Percentiles rank a stretch among this genome's conserved stretches.
phyloP scores from a whole-genome alignment of 2,113 vertebrate genomes.

The Notothenia coriiceps region DNA sequence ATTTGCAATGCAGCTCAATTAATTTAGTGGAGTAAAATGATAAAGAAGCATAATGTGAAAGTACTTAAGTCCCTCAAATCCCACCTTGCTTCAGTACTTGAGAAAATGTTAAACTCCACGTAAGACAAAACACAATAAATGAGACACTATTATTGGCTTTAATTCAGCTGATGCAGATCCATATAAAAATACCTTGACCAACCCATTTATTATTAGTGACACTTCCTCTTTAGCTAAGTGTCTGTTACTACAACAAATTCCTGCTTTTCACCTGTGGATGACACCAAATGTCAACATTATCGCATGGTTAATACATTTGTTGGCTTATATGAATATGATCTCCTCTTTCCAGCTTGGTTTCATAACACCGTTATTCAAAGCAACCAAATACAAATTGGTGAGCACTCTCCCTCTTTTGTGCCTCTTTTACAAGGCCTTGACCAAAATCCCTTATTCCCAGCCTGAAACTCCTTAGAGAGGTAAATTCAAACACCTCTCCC shows the following conservation, averaged over 20 bases:
- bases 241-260: not conserved
- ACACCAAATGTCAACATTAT: not conserved
- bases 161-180: too few species aligned
- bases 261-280: not conserved
- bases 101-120: too few species aligned
- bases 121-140: too few species aligned
- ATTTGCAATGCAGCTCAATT: too few species aligned
- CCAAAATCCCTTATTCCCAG: constrained; percentile 19
- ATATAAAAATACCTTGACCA: too few species aligned
- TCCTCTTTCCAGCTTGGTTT: not conserved
- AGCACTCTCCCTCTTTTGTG: constrained; percentile 18
- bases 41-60: too few species aligned
- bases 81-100: too few species aligned
- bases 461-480: constrained; percentile 41
- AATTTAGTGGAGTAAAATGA: too few species aligned
- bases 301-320: not conserved
- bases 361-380: not conserved
- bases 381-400: not conserved
- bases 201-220: too few species aligned
- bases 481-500: constrained; percentile 6
- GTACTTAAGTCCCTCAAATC: too few species aligned
- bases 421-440: constrained; percentile 2
- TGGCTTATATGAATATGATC: not conserved
- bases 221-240: too few species aligned
- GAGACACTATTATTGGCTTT: too few species aligned